Evolutionary conservation across 2,888 invertebrate genomes (phyloP).

Genomic region (Cerceris rybyensis): DNA sequence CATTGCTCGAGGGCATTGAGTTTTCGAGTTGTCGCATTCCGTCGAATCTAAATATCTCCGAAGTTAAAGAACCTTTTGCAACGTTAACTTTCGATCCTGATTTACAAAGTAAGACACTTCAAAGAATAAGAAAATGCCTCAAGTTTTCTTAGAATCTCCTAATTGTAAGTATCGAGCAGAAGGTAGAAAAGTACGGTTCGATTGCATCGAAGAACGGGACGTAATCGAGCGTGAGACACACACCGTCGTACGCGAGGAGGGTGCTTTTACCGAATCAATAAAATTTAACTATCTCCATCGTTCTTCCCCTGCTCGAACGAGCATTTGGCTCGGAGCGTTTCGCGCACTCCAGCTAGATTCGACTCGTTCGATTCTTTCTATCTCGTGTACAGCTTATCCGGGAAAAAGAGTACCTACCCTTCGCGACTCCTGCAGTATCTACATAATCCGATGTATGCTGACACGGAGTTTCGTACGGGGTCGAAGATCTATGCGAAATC

Average conservation of each 20-base stretch:
- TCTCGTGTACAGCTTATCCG: constrained; percentile 61
- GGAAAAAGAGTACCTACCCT: constrained; percentile 59
- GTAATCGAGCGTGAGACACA: constrained; percentile 42
- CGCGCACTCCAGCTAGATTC: constrained; percentile 59
- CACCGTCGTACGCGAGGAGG: constrained; percentile 2
- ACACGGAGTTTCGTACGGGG: constrained; percentile 52
- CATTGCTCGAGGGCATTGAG: constrained; percentile 33
- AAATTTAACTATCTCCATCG: constrained; percentile 45
- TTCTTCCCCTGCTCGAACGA: constrained; percentile 40
- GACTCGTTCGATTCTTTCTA: constrained; percentile 52
- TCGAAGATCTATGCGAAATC: constrained; percentile 72
- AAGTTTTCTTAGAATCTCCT: background rate
- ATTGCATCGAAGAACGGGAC: background rate
- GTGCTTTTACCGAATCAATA: constrained; percentile 55
- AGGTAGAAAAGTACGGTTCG: background rate
- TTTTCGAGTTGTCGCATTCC: constrained; percentile 31
- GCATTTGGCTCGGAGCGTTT: constrained; percentile 51
- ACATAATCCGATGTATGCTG: constrained; percentile 77
- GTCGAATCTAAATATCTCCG: constrained; percentile 43
- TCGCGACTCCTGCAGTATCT: constrained; percentile 65
- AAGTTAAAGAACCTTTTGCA: background rate
- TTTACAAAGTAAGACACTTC: background rate
- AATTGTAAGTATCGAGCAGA: background rate
- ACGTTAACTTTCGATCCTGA: background rate
- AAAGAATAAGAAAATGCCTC: too few species aligned